Base-by-base conservation (phyloP, 1,140 invertebrate species). In the Rhopalosiphum padi region DNA sequence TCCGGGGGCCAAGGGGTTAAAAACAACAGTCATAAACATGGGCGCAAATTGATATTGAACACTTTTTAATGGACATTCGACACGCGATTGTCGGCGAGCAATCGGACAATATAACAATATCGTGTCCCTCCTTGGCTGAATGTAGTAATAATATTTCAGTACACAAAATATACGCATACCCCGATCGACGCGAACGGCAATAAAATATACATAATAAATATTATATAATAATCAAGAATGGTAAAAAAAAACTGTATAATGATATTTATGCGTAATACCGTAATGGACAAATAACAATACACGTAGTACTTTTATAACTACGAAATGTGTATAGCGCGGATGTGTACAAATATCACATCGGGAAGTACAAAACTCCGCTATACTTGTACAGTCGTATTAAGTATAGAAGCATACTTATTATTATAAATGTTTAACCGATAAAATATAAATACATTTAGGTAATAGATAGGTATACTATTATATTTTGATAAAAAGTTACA, bases 21-120 rank as follows among this genome's bases (percentile, higher is more conserved):
- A 85, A 83, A 89, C 88, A 83, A 85, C 91, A 93, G 77, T 68
- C 46, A 41, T 41, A 83, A 93, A 93, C 91, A 93, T 35, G 82
- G 91, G 82, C 11, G 91, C 77, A 93, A 93, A 93, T 93, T 93
- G 91, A 93, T 93, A 93, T 93, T 86, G 91, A 86, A 86, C 91
- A 53, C 48, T 93, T 85, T 93, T 93, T 93, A 93, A 93, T 93
- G 43, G 91, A 86, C 91, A 93, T 86, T 85, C 43, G 91, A 86
- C 91, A 55, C 77, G 91, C 91, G 46, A 53, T 7, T 43, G 25
- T 35, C 23, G 30, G 15, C 30, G 1, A n/a, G 18, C 30, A 51
- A 30, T 41, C 43, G 43, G 30, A 48, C 86, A 46, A n/a, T 87
- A 87, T 43, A 48, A 83, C 37, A 83, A 37, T 83, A 37, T 83